Percentiles rank a stretch among this genome's conserved stretches.
Evolutionary conservation across 2,888 invertebrate species (phyloP).

Genomic region (Formica aserva): DNA sequence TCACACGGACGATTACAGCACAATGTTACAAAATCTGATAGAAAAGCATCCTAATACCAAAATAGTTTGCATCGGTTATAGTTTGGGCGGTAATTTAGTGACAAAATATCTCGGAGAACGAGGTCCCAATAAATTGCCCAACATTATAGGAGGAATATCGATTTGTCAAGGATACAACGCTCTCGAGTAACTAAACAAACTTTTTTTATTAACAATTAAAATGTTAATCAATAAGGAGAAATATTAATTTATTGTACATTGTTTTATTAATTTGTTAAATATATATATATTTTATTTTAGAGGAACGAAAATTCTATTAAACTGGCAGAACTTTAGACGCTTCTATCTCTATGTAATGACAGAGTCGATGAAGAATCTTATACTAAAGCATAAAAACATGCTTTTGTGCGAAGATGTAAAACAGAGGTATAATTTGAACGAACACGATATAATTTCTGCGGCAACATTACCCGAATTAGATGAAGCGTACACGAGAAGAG

Average conservation of each 20-base stretch:
- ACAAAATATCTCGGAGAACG: conserved; percentile 96
- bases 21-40: conserved; percentile 92
- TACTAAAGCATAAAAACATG: conserved; percentile 93
- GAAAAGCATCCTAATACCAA: conserved; percentile 92
- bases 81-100: conserved; percentile 96
- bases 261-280: background rate
- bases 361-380: conserved; percentile 95
- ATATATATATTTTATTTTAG: conserved; percentile 85
- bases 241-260: background rate
- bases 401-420: conserved; percentile 92
- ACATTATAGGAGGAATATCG: conserved; percentile 95
- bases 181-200: conserved; percentile 90
- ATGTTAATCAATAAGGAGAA: background rate
- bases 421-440: conserved; percentile 90
- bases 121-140: conserved; percentile 88
- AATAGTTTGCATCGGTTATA: conserved; percentile 95
- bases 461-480: conserved; percentile 96
- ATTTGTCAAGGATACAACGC: conserved; percentile 98
- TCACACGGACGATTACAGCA: conserved; percentile 94
- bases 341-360: conserved; percentile 97
- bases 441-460: conserved; percentile 93
- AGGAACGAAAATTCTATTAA: conserved; percentile 92
- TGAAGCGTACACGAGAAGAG: conserved; percentile 92
- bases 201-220: conserved; percentile 12
- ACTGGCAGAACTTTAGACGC: conserved; percentile 96